Evolutionary conservation across 92 coral and sea anemone species (phyloP), one percentile per base, ranked within the genome.

Genomic region (Nematostella vectensis): DNA sequence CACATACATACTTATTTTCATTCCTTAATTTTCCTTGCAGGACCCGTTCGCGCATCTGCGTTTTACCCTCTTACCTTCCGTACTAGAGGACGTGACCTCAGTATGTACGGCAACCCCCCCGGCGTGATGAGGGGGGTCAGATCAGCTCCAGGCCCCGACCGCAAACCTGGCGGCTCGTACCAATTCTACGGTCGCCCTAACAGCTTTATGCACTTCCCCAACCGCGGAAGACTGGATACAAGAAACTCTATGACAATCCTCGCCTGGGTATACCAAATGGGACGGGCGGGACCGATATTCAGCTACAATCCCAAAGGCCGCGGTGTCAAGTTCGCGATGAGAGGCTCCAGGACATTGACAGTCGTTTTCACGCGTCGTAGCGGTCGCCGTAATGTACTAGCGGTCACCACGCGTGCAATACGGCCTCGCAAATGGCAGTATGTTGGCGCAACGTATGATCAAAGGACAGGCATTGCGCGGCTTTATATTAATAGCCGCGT

Each of bases 71-170:
- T 85, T 25, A 85, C 59, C 33, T 39, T 47, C 18, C 43, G 47
- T 25, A 59, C 83, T 13, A 62, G 70, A 39, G 67, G 74, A 15
- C 57, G 74, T 21, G 95, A 85, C 43, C 51, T 80, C 11, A 85
- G 95, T 53, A 62, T 85, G 68, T 80, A 62, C 48, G 36, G 82
- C 49, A 85, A 80, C 78, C 79, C 79, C 8, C 75, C 84, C 30
- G 95, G 88, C 22, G 53, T 42, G 24, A 77, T 74, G 19, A 68
- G 59, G 33, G 73, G 74, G 18, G 95, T 85, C 8, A 70, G 83
- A 31, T 70, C 78, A 15, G 88, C 88, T 10, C 70, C 63, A 48
- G 95, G 95, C 17, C 95, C 95, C 9, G 95, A 85, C 68, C 60
- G 61, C 21, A 55, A 55, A 29, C 83, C 81, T 16, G 80, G 77